phyloP scores from a whole-genome alignment of 92 coral and sea anemone species.

The Porites rus region DNA sequence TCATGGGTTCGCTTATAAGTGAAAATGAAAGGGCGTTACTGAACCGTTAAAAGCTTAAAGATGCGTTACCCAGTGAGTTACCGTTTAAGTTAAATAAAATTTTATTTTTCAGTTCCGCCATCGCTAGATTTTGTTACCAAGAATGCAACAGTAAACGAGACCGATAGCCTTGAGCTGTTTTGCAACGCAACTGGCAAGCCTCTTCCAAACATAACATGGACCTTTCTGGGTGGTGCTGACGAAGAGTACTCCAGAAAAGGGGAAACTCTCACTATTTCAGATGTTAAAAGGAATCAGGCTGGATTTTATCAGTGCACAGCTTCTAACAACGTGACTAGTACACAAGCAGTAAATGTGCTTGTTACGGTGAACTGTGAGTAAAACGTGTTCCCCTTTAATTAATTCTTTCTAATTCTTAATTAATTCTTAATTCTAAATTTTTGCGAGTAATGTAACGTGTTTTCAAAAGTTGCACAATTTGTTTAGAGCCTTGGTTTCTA shows the following conservation, averaged over 20 bases:
- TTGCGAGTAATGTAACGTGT: too few relatives aligned
- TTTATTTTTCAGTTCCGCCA: slow-evolving; percentile 40
- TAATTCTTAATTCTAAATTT: too few relatives aligned
- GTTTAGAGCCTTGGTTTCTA: too few relatives aligned
- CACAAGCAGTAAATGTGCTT: not conserved
- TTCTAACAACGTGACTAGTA: not conserved
- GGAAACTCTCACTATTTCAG: not conserved
- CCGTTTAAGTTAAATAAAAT: not conserved
- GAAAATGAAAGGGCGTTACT: not conserved
- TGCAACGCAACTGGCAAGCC: slow-evolving; percentile 70
- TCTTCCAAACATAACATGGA: slow-evolving; percentile 47
- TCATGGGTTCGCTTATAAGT: too few relatives aligned
- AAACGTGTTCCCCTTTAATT: not conserved
- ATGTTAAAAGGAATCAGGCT: slow-evolving; percentile 5
- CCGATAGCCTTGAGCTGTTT: slow-evolving; percentile 18
- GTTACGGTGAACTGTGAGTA: slow-evolving; percentile 32
- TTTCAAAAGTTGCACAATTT: too few relatives aligned
- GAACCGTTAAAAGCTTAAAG: too few relatives aligned
- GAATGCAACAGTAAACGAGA: slow-evolving; percentile 43
- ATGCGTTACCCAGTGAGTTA: not conserved
- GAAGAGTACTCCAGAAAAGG: not conserved
- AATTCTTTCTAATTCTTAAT: too few relatives aligned
- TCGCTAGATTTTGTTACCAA: slow-evolving; percentile 35
- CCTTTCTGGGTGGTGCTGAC: not conserved
- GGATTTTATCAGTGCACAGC: slow-evolving; percentile 39